Evolutionary conservation across 2,797 vertebrate genomes (phyloP).

Genomic region (Dendrocincla fuliginosa): DNA sequence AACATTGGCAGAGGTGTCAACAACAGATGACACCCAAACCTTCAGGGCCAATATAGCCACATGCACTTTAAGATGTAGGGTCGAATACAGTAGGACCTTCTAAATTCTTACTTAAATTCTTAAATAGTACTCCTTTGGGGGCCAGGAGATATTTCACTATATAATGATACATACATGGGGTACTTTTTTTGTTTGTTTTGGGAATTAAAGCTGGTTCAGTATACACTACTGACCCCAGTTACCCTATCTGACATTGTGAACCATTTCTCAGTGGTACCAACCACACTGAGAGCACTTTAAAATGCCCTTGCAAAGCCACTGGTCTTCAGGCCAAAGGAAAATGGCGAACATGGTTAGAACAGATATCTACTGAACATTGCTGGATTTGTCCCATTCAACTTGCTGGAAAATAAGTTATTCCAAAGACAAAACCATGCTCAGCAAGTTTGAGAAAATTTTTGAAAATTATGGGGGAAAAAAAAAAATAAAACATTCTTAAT

Average conservation of each 20-base stretch:
- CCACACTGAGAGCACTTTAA: neutral
- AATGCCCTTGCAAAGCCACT: neutral
- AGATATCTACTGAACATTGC: neutral
- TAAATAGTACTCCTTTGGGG: neutral
- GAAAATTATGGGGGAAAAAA: neutral
- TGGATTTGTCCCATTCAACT: accelerated
- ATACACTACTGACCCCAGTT: accelerated
- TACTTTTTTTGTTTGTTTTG: neutral
- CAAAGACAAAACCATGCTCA: neutral
- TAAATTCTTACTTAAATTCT: neutral
- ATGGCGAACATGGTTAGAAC: accelerated
- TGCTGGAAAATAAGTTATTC: neutral
- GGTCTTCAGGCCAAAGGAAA: neutral
- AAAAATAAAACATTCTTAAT: no score
- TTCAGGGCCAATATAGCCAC: neutral
- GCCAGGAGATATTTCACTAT: neutral
- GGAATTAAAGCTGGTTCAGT: neutral
- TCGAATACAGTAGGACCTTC: accelerated
- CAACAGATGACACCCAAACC: neutral
- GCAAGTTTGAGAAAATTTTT: neutral
- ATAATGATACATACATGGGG: accelerated
- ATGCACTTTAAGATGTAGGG: neutral
- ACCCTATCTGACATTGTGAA: neutral
- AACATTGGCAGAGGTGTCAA: neutral
- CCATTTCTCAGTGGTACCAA: neutral